Conservation (phyloP, 2,888 invertebrate species). For the Amphipyra tragopoginis region DNA sequence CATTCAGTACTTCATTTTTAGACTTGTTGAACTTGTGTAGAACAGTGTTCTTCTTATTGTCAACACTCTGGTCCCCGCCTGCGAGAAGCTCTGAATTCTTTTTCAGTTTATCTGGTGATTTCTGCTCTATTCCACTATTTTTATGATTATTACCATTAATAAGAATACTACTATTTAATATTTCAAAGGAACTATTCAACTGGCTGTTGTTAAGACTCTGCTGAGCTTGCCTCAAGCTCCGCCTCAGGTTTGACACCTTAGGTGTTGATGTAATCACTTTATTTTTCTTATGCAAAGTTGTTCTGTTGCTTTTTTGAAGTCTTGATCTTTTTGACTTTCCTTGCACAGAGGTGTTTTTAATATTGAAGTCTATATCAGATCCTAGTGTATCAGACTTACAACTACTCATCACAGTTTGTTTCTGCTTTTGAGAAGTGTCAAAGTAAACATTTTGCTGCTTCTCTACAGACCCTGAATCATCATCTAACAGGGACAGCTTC, state of each 20-base stretch:
- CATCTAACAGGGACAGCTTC: conserved; percentile 76
- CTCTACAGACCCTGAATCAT: conserved; percentile 73
- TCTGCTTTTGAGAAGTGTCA: conserved; percentile 71
- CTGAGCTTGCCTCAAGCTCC: conserved; percentile 78
- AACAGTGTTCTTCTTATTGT: conserved; percentile 59
- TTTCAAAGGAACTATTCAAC: conserved; percentile 75
- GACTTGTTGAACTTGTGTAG: conserved; percentile 49
- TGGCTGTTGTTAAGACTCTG: conserved; percentile 70
- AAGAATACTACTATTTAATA: conserved; percentile 60
- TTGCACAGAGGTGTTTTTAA: conserved; percentile 74
- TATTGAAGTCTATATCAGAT: conserved; percentile 81
- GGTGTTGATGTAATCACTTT: conserved; percentile 82
- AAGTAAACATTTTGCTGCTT: conserved; percentile 79
- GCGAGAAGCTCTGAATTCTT: conserved; percentile 55
- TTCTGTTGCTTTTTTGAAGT: conserved; percentile 67
- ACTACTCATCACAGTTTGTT: conserved; percentile 64
- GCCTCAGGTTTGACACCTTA: conserved; percentile 71
- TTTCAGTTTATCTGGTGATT: conserved; percentile 50
- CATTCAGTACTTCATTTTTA: conserved; percentile 67
- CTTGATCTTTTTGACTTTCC: conserved; percentile 73
- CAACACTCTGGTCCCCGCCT: conserved; percentile 60
- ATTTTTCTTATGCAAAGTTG: conserved; percentile 73
- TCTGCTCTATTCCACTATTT: conserved; percentile 53
- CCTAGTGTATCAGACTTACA: conserved; percentile 73
- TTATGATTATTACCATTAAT: conserved; percentile 65